phyloP scores from a whole-genome alignment of 1,140 invertebrate genomes.

The Drosophila grimshawi region DNA sequence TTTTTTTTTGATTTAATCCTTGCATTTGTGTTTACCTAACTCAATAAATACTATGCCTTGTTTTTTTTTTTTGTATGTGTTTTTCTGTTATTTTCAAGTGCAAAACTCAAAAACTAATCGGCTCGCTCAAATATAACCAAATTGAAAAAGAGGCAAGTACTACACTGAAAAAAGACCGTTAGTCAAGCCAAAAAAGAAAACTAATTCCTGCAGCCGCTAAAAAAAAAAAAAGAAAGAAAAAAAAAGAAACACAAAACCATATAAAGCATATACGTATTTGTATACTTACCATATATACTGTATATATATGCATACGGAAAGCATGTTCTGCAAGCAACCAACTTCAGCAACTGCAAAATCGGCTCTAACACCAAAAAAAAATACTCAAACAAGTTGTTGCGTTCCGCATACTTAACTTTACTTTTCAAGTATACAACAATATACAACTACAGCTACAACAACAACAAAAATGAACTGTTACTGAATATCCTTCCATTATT shows the following conservation, averaged over 20 bases:
- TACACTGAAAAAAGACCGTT: not conserved
- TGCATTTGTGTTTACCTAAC: constrained; percentile 42
- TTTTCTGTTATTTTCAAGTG: constrained; percentile 58
- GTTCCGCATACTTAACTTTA: constrained; percentile 68
- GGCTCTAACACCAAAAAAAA: constrained; percentile 54
- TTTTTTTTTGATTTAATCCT: constrained; percentile 28
- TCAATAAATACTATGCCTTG: constrained; percentile 19
- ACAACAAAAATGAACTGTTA: constrained; percentile 75
- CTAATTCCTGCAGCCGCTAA: constrained; percentile 19
- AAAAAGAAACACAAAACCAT: constrained; percentile 1
- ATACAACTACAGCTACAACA: constrained; percentile 9
- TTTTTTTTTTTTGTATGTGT: constrained; percentile 54
- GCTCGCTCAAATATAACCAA: constrained; percentile 50
- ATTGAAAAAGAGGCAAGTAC: constrained; percentile 7
- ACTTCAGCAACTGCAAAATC: constrained; percentile 44
- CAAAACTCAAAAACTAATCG: constrained; percentile 63
- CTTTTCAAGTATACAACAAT: constrained; percentile 66
- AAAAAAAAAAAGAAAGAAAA: not conserved
- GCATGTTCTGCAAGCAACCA: constrained; percentile 38
- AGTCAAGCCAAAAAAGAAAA: constrained; percentile 21
- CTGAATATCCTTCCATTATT: constrained; percentile 84
- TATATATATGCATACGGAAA: constrained; percentile 36
- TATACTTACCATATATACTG: constrained; percentile 18
- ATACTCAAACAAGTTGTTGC: constrained; percentile 58
- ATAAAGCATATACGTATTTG: constrained; percentile 11